These are phyloP conservation scores for Dryobotodes eremita DNA, from an alignment of 2,888 invertebrate genomes.

Conservation along the genomic window DNA sequence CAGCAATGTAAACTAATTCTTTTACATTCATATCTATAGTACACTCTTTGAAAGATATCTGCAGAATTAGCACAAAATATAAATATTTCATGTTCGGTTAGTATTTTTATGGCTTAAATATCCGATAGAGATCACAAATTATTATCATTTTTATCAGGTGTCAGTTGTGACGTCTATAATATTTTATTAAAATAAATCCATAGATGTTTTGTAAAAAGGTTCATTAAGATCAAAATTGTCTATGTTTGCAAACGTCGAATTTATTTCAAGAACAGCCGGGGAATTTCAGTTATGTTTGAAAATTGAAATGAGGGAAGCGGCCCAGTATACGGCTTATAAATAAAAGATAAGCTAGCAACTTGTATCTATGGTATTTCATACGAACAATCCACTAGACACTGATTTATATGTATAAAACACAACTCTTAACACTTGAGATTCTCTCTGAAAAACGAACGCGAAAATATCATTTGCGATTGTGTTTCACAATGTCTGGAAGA, in stretches of 20 bases:
- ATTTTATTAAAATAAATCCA: constrained; percentile 1
- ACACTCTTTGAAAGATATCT: constrained; percentile 66
- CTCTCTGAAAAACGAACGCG: neutral
- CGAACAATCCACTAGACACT: constrained; percentile 44
- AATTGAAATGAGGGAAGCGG: constrained; percentile 60
- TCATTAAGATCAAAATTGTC: neutral
- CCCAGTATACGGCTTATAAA: constrained; percentile 46
- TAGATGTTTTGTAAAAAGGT: constrained; percentile 27
- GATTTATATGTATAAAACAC: constrained; percentile 41
- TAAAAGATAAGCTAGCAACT: constrained; percentile 51
- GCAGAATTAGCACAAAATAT: constrained; percentile 73
- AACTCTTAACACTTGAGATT: constrained; percentile 24
- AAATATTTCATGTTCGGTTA: constrained; percentile 48
- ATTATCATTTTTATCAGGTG: constrained; percentile 21
- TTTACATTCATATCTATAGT: constrained; percentile 78
- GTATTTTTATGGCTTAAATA: constrained; percentile 6
- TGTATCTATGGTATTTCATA: constrained; percentile 44
- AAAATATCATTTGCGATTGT: constrained; percentile 15
- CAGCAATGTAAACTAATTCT: constrained; percentile 88
- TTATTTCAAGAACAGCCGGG: neutral
- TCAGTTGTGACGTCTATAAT: constrained; percentile 38
- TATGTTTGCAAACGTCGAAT: constrained; percentile 14
- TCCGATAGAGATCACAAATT: neutral
- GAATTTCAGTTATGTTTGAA: constrained; percentile 51
- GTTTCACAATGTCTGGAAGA: neutral